Conservation (phyloP, 2,113 vertebrate species). For the Rhinoderma darwinii region DNA sequence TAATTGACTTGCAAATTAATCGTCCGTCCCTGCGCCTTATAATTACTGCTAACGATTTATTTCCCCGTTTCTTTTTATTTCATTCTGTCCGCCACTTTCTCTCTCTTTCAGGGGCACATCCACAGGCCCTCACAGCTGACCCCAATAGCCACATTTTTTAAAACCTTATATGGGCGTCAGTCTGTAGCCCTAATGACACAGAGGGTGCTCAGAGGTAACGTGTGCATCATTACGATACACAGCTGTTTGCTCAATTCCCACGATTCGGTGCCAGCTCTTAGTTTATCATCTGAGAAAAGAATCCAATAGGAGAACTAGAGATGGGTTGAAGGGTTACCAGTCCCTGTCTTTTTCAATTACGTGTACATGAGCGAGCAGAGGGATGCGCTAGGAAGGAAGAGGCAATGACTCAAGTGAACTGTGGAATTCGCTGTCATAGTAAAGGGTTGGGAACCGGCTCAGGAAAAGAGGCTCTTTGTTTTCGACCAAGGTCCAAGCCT, state of each 20-base stretch:
- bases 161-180: conserved; percentile 58
- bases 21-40: conserved; percentile 72
- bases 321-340: conserved; percentile 61
- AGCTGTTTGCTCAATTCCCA: conserved; percentile 58
- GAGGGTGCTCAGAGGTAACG: conserved; percentile 37
- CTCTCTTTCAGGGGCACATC: conserved; percentile 17
- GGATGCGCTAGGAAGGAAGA: conserved; percentile 55
- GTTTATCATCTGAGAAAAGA: conserved; percentile 62
- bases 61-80: conserved; percentile 51
- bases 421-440: conserved; percentile 33
- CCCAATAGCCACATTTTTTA: conserved; percentile 45
- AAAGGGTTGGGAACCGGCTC: conserved; percentile 44
- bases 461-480: conserved; percentile 48
- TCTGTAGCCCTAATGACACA: conserved; percentile 41
- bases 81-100: conserved; percentile 47
- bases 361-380: conserved; percentile 50
- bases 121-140: conserved; percentile 13
- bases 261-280: conserved; percentile 52
- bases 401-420: conserved; percentile 39
- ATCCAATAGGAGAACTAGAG: conserved; percentile 55
- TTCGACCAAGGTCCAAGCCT: conserved; percentile 25
- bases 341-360: conserved; percentile 60
- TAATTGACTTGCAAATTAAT: conserved; percentile 79
- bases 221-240: conserved; percentile 38
- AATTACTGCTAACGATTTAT: conserved; percentile 76